phyloP scores from a whole-genome alignment of 2,797 vertebrate species.

The Galago senegalensis region DNA sequence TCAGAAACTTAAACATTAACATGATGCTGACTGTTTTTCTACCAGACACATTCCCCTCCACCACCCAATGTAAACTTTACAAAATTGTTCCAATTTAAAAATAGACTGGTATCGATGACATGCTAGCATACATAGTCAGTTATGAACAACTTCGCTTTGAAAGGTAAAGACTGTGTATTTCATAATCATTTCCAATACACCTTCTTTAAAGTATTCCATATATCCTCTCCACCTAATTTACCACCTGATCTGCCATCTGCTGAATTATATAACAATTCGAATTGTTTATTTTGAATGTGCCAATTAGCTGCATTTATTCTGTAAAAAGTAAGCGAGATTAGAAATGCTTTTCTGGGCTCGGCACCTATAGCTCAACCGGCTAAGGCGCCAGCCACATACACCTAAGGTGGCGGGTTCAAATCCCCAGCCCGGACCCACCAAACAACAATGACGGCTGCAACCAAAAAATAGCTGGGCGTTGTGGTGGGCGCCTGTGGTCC shows the following conservation, averaged over 20 bases:
- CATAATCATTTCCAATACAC: background rate
- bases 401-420: too few relatives aligned
- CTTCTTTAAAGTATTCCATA: conserved; percentile 18
- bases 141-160: background rate
- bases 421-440: too few relatives aligned
- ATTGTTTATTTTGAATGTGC: background rate
- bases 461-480: too few relatives aligned
- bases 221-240: background rate
- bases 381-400: too few relatives aligned
- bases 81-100: background rate
- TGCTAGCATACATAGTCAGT: background rate
- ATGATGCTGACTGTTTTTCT: conserved; percentile 46
- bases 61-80: background rate
- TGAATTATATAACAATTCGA: background rate
- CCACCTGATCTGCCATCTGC: background rate
- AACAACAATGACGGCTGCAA: too few relatives aligned
- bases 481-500: too few relatives aligned
- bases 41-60: background rate
- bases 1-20: background rate
- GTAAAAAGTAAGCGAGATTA: background rate
- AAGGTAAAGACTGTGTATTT: background rate
- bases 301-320: background rate
- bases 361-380: too few relatives aligned
- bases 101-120: background rate
- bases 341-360: background rate